These are phyloP conservation scores for Leucoraja erinaceus DNA, from an alignment of 2,113 vertebrate genomes.

Conservation along the genomic window DNA sequence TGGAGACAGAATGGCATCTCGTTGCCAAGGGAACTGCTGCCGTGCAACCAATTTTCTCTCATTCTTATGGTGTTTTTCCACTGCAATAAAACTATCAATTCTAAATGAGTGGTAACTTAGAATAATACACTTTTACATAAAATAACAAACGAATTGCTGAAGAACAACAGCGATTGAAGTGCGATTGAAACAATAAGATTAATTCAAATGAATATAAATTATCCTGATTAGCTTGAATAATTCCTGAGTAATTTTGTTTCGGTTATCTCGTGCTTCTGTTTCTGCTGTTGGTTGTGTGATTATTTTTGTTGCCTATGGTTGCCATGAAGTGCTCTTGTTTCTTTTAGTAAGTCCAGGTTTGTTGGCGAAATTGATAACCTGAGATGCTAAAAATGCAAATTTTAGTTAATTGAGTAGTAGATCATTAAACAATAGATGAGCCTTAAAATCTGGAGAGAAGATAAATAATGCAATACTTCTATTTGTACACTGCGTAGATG, in stretches of 20 bases:
- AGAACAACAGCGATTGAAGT: neutral
- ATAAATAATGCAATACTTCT: neutral
- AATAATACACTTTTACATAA: neutral
- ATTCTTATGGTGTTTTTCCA: neutral
- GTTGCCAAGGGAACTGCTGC: slow-evolving; percentile 33
- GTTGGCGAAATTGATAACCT: neutral
- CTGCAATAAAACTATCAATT: neutral
- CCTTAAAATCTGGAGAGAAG: neutral
- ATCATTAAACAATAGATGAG: neutral
- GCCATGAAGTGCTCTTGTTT: neutral
- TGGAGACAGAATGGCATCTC: neutral
- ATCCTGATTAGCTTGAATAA: neutral
- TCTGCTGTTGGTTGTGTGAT: neutral
- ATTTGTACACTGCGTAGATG: neutral
- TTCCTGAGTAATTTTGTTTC: neutral
- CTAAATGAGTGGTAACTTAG: neutral
- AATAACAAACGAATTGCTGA: neutral
- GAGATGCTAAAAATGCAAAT: neutral
- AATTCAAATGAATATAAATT: neutral
- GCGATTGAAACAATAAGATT: neutral
- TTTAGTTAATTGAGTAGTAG: neutral
- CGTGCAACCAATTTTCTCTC: slow-evolving; percentile 5
- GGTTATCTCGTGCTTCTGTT: neutral
- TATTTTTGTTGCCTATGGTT: neutral
- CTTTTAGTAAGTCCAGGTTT: neutral